These are phyloP conservation scores for Drosophila suboccidentalis DNA, from an alignment of 2,888 invertebrate species.

Conservation along the genomic window DNA sequence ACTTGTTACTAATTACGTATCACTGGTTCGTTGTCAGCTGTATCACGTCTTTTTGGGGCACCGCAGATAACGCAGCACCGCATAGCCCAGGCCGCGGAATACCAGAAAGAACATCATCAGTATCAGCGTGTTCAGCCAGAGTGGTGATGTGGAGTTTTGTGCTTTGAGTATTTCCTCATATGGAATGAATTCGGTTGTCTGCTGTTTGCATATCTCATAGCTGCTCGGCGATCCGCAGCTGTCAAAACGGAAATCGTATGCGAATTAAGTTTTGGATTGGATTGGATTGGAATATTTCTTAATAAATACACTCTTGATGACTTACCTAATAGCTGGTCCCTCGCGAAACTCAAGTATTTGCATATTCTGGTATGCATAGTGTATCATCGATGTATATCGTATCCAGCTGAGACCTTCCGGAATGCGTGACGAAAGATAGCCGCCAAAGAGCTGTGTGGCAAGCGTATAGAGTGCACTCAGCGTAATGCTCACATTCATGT, in stretches of 20 bases:
- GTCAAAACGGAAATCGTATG: conserved; percentile 43
- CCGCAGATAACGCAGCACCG: conserved; percentile 90
- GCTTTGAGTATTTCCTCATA: conserved; percentile 89
- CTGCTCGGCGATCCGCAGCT: conserved; percentile 90
- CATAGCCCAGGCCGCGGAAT: conserved; percentile 90
- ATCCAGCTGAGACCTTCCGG: conserved; percentile 91
- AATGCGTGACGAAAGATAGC: conserved; percentile 91
- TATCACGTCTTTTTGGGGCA: conserved; percentile 87
- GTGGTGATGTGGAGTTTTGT: conserved; percentile 88
- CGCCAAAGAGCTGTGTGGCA: conserved; percentile 91
- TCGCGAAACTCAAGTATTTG: conserved; percentile 91
- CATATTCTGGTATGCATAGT: conserved; percentile 93
- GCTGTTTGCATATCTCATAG: conserved; percentile 88
- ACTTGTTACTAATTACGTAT: conserved; percentile 65
- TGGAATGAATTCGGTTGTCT: conserved; percentile 87
- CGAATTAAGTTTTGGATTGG: not conserved
- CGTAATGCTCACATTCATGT: conserved; percentile 92
- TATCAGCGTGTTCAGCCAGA: conserved; percentile 91
- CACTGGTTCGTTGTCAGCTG: conserved; percentile 75
- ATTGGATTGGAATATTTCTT: not conserved
- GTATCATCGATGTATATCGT: conserved; percentile 91
- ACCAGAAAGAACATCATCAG: conserved; percentile 90
- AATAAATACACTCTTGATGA: not conserved
- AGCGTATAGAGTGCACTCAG: conserved; percentile 91
- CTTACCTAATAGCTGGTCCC: conserved; percentile 90